phyloP scores from a whole-genome alignment of 2,797 vertebrate species.

The Melanotaenia pygmaea region DNA sequence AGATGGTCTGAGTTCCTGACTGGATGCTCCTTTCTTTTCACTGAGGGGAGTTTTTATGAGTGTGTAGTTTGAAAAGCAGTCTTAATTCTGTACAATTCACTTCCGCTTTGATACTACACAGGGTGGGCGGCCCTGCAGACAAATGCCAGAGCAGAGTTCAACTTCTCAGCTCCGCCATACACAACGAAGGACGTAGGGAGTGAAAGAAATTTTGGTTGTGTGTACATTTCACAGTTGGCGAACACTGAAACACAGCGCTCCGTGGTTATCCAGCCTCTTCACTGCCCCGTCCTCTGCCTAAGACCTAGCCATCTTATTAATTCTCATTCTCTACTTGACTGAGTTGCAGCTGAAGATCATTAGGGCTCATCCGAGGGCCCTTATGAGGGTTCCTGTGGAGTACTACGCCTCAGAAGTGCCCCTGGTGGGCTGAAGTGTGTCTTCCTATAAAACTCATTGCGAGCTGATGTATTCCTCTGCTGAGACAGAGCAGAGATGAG shows the following conservation, averaged over 20 bases:
- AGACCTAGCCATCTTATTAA: constrained; percentile 66
- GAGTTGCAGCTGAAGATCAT: constrained; percentile 77
- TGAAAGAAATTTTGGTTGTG: constrained; percentile 57
- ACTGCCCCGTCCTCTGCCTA: constrained; percentile 51
- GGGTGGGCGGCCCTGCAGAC: constrained; percentile 41
- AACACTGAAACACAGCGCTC: constrained; percentile 52
- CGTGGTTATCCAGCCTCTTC: constrained; percentile 55
- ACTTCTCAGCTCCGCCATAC: constrained; percentile 41
- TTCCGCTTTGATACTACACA: constrained; percentile 39
- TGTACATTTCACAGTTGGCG: constrained; percentile 71
- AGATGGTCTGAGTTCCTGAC: constrained; percentile 50
- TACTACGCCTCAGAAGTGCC: constrained; percentile 74
- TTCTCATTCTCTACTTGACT: constrained; percentile 71
- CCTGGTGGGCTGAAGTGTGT: constrained; percentile 73
- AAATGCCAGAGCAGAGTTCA: constrained; percentile 52
- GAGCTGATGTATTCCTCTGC: constrained; percentile 72
- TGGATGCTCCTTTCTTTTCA: constrained; percentile 42
- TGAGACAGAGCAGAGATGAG: constrained; percentile 57
- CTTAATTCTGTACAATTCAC: constrained; percentile 72
- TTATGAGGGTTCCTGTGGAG: constrained; percentile 72
- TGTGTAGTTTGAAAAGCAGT: constrained; percentile 52
- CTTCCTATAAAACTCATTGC: constrained; percentile 72
- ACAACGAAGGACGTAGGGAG: constrained; percentile 38
- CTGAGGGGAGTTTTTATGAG: constrained; percentile 30
- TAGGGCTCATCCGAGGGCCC: constrained; percentile 76